Evolutionary conservation across 2,797 vertebrate species (phyloP), one percentile per base, ranked within the genome.

Genomic region (Acanthurus leucopareius): DNA sequence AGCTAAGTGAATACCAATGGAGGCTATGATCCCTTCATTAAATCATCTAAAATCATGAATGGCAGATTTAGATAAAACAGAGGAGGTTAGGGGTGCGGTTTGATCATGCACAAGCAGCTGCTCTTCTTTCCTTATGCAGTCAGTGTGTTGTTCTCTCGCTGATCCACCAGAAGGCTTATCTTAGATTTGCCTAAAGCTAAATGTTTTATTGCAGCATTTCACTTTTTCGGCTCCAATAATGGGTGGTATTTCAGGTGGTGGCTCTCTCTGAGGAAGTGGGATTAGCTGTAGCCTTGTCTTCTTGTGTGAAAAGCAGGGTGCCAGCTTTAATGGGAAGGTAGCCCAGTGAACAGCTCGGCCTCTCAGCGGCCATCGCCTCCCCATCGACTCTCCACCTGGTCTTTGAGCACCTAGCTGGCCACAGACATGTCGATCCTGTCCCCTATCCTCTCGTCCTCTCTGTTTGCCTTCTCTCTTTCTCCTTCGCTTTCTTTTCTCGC

Each of bases 381-480:
- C 93, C 89, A 86, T 88, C 75, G 91, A 42, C 84, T 90, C 86
- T 90, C 91, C 93, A 93, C 92, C 93, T 93, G 93, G 71, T 90
- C 89, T 71, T 74, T 76, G 80, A 90, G 84, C 86, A 92, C 89
- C 91, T 93, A 92, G 87, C 90, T 92, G 91, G 90, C 86, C 64
- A 4, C 80, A 44, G 84, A 86, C 79, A 7, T 45, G 75, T 82
- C 72, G 32, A 78, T 79, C 73, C 81, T 15, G 58, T 83, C 77
- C 82, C 73, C 66, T 22, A 2, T 84, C 83, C 56, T 73, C 69
- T 82, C 62, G 57, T 60, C 72, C 54, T 81, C 70, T 69, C 62
- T 22, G 40, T 40, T 82, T 52, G 17, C 62, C 17, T 8, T 25
- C 62, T 72, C 62, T 56, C 66, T 66, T 68, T 63, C 69, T 66